Percentiles rank a stretch among this genome's conserved stretches.
Conservation (phyloP, 2,888 invertebrate species). For the Megaustenia siamemsis region DNA sequence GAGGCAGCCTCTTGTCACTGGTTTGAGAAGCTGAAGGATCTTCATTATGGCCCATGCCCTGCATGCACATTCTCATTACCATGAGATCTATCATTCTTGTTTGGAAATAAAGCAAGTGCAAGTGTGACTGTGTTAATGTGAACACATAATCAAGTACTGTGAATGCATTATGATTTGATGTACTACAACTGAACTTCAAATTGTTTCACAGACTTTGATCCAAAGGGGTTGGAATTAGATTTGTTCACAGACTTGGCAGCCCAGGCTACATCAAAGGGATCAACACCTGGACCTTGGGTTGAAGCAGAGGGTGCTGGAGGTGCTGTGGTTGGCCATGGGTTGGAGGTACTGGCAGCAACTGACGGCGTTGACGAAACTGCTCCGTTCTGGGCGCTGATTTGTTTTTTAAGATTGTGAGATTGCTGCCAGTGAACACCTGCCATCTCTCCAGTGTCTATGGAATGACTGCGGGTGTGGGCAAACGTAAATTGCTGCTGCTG, state of each 20-base stretch:
- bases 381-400: slow-evolving; percentile 23
- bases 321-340: slow-evolving; percentile 53
- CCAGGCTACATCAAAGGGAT: slow-evolving; percentile 94
- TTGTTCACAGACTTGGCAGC: slow-evolving; percentile 84
- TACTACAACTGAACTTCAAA: slow-evolving; percentile 64
- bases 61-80: too few species aligned
- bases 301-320: slow-evolving; percentile 57
- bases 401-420: slow-evolving; percentile 34
- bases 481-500: slow-evolving; percentile 49
- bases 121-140: background rate
- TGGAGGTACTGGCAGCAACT: slow-evolving; percentile 49
- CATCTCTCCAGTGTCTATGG: slow-evolving; percentile 76
- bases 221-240: slow-evolving; percentile 57
- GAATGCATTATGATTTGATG: background rate
- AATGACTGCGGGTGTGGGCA: slow-evolving; percentile 76
- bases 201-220: slow-evolving; percentile 61
- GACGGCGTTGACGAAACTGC: slow-evolving; percentile 29
- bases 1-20: background rate
- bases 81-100: background rate
- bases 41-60: too few species aligned
- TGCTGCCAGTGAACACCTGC: slow-evolving; percentile 60
- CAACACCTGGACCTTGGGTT: slow-evolving; percentile 75
- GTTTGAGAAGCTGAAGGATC: background rate
- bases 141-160: background rate
- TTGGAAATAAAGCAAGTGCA: background rate